Evolutionary conservation across 2,113 vertebrate genomes (phyloP).

Genomic region (Nasalis larvatus): DNA sequence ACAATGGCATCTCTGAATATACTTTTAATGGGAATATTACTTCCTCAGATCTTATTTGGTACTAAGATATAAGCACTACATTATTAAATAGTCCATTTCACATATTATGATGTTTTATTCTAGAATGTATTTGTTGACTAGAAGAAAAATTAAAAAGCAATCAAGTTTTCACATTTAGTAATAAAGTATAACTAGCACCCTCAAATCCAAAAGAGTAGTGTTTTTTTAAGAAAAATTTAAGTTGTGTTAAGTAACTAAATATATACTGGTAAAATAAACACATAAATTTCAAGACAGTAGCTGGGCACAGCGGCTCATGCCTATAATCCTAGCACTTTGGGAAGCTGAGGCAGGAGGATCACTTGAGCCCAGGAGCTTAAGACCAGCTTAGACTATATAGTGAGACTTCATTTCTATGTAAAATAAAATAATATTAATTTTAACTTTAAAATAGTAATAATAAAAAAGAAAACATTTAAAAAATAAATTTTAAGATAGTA

Average conservation of each 20-base stretch:
- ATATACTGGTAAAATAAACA: slow-evolving; percentile 7
- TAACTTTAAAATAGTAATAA: too few relatives aligned
- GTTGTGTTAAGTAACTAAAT: neutral
- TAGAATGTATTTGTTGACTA: slow-evolving; percentile 6
- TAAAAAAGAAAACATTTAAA: too few relatives aligned
- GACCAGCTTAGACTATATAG: too few relatives aligned
- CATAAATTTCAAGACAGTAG: neutral
- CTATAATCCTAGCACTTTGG: too few relatives aligned
- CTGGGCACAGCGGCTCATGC: too few relatives aligned
- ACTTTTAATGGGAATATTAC: neutral
- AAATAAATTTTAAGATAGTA: neutral
- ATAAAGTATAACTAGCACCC: slow-evolving; percentile 4
- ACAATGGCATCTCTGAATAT: neutral
- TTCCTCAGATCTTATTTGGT: neutral
- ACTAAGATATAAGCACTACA: neutral
- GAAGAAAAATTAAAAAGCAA: slow-evolving; percentile 33
- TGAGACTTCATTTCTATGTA: too few relatives aligned
- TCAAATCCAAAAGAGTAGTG: neutral
- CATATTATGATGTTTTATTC: slow-evolving; percentile 13
- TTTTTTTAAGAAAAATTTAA: neutral
- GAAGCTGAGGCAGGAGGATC: too few relatives aligned
- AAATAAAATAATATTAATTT: too few relatives aligned
- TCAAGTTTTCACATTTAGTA: slow-evolving; percentile 5
- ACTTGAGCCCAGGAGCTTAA: too few relatives aligned
- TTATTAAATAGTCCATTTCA: neutral